These are phyloP conservation scores for Patiria miniata DNA, from an alignment of 35 echinoderm and acorn worm species.

Conservation along the genomic window DNA sequence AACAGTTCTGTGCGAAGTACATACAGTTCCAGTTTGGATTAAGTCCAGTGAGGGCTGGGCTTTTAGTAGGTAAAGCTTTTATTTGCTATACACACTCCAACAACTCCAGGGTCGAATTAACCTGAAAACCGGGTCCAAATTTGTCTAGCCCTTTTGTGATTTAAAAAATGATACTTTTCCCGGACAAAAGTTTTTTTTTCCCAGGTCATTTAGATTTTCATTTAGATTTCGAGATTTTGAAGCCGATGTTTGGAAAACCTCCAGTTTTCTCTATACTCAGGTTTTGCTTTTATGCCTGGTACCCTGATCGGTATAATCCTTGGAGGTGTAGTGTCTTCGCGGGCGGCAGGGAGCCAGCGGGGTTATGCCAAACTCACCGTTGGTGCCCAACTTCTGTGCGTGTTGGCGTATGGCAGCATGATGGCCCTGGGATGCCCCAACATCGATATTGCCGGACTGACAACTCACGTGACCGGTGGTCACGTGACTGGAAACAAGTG, in stretches of 20 bases:
- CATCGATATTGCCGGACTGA: constrained; percentile 1
- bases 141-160: background rate
- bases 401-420: background rate
- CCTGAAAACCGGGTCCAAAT: background rate
- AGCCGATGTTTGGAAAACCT: background rate
- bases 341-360: background rate
- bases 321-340: background rate
- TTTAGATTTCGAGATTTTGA: background rate
- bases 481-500: background rate
- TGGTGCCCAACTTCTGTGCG: background rate
- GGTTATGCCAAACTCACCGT: background rate
- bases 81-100: too few species aligned
- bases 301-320: background rate
- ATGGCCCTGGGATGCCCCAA: background rate
- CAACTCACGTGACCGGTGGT: background rate
- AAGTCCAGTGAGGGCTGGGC: background rate
- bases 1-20: background rate
- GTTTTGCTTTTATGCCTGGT: background rate
- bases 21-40: background rate
- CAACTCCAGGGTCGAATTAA: background rate
- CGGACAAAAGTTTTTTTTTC: too few species aligned
- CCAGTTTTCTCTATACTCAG: background rate
- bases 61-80: background rate
- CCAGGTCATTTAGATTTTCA: background rate
- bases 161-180: background rate